phyloP scores from a whole-genome alignment of 2,888 invertebrate species.

The Tachina lurida region DNA sequence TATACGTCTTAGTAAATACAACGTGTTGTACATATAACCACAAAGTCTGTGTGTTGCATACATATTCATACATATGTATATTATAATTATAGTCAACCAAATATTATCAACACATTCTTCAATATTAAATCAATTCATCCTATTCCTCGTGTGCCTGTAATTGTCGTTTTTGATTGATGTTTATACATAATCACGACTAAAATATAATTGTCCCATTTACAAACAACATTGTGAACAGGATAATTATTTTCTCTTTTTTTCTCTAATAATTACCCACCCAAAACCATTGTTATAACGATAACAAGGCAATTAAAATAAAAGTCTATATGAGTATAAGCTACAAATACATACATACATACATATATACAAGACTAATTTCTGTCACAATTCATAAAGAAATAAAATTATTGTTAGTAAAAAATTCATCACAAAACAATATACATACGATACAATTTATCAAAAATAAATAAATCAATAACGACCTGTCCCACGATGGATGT shows the following conservation, averaged over 20 bases:
- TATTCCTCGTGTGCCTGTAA: background rate
- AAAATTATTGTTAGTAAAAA: conserved; percentile 33
- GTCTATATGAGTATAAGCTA: background rate
- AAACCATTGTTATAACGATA: conserved; percentile 19
- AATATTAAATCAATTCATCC: conserved; percentile 4
- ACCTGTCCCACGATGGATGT: too few species aligned
- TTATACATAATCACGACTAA: conserved; percentile 39
- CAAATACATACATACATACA: too few species aligned
- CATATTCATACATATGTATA: background rate
- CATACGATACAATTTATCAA: conserved; percentile 24
- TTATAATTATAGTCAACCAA: background rate
- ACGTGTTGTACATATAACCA: too few species aligned
- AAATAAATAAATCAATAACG: background rate
- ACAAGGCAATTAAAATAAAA: conserved; percentile 32
- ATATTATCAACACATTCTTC: conserved; percentile 20
- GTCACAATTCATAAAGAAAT: conserved; percentile 29
- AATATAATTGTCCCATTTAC: conserved; percentile 48
- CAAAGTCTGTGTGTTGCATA: too few species aligned
- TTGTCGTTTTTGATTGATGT: conserved; percentile 37
- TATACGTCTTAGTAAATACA: too few species aligned
- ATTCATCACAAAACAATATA: conserved; percentile 1
- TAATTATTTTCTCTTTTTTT: background rate
- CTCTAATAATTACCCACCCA: background rate
- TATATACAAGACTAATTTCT: background rate
- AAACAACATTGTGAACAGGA: conserved; percentile 1